phyloP scores from a whole-genome alignment of 2,888 invertebrate species.

The Dasysyrphus albostriatus region DNA sequence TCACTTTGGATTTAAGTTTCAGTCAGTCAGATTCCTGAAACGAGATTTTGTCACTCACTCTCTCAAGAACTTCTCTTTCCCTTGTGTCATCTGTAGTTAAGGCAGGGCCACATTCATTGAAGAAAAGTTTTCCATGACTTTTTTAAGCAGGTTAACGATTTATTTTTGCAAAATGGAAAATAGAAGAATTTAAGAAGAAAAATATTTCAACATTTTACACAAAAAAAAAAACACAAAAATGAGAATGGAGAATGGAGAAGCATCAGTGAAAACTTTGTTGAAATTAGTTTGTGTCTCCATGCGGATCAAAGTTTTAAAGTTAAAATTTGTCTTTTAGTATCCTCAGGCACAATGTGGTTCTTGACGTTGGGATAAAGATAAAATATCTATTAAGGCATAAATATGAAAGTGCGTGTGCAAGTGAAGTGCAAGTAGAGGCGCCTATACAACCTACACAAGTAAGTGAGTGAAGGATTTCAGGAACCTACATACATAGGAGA shows the following conservation, averaged over 20 bases:
- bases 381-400: conserved; percentile 9
- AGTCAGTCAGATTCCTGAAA: conserved; percentile 32
- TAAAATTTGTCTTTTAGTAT: conserved; percentile 35
- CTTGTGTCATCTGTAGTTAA: neutral
- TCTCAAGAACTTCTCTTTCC: neutral
- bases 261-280: conserved; percentile 40
- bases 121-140: conserved; percentile 43
- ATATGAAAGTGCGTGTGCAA: neutral
- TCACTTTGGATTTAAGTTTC: conserved; percentile 39
- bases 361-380: neutral
- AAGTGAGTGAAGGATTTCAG: neutral
- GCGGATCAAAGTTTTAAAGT: conserved; percentile 57
- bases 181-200: conserved; percentile 19
- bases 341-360: conserved; percentile 17
- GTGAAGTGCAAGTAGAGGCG: neutral
- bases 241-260: neutral
- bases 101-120: neutral
- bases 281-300: conserved; percentile 58
- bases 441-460: neutral
- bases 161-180: conserved; percentile 32
- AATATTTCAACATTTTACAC: conserved; percentile 6
- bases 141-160: conserved; percentile 30
- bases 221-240: neutral
- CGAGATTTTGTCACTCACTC: neutral
- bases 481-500: neutral